Base-by-base conservation (phyloP, 1,140 invertebrate genomes). In the Oedothorax gibbosus region DNA sequence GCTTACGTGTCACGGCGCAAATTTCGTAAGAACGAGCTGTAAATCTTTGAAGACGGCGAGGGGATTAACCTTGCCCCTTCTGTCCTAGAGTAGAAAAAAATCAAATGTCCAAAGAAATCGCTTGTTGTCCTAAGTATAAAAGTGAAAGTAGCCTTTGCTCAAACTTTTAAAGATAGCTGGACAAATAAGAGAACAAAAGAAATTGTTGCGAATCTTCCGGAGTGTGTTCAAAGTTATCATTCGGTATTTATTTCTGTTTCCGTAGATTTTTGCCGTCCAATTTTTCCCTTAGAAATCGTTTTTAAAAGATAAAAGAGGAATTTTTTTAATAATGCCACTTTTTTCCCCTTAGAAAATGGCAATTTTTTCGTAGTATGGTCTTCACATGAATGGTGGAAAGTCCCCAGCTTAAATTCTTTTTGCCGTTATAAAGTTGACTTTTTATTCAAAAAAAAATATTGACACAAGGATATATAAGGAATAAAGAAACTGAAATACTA, bases 151-250 rank as follows among this genome's bases (percentile, higher is more conserved):
- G 57, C 62, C 57, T 77, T 77, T 35, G 35, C 35, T 35, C 35
- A 35, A 35, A 35, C 35, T 35, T 77, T 65, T 77, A 12, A 15
- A 35, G 21, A 75, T 57, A 75, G 51, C 69, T 71, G 35, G 35
- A 15, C n/a, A 12, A 15, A 18, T 14, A 1, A 20, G 20, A 51
- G 35, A 50, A 65, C 49, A 65, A 65, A 65, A 51, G 75, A 56
- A 77, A 77, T 77, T 65, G 75, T 77, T 77, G 62, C 75, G 65
- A 77, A 77, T 77, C 57, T 77, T 65, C 53, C 75, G 75, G 53
- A 64, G 75, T 62, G 75, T 77, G 75, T 77, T 77, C 60, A 77
- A 77, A 77, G 57, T 77, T 77, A 77, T 77, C 75, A 77, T 77
- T 77, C 75, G 75, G 60, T 77, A 77, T 77, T 77, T 77, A 65